These are phyloP conservation scores for Nasonovia ribisnigri DNA, from an alignment of 2,888 invertebrate genomes.

Conservation along the genomic window DNA sequence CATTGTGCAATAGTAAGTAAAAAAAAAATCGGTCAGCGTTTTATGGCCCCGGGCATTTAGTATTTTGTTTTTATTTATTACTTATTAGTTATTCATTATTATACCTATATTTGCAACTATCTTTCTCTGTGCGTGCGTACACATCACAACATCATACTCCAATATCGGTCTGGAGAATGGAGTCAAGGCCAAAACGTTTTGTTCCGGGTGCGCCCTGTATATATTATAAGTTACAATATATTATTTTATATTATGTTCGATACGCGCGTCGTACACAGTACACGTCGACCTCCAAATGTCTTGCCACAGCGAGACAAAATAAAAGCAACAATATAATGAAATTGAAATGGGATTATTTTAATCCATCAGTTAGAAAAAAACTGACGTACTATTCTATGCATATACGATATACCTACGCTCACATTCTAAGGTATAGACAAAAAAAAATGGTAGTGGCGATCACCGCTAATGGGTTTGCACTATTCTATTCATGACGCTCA, in stretches of 20 bases:
- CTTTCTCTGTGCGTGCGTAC: not conserved
- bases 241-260: not conserved
- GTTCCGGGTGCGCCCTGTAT: constrained; percentile 61
- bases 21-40: constrained; percentile 19
- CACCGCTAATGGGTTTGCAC: constrained; percentile 41
- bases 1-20: not conserved
- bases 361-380: constrained; percentile 32
- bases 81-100: not conserved
- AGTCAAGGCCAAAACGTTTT: constrained; percentile 65
- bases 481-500: constrained; percentile 23
- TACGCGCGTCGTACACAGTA: not conserved
- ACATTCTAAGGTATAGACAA: not conserved
- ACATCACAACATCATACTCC: not conserved
- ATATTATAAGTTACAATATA: not conserved
- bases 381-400: not conserved
- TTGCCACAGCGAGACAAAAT: constrained; percentile 10
- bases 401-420: not conserved
- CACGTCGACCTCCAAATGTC: constrained; percentile 55
- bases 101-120: not conserved
- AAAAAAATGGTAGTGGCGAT: not conserved
- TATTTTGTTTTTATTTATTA: constrained; percentile 20
- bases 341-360: constrained; percentile 41
- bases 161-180: constrained; percentile 42
- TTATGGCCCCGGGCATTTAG: not conserved
- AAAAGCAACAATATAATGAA: constrained; percentile 43